A percentile compares a stretch with the other conserved stretches of the same genome.
Conservation (phyloP, 2,113 vertebrate species). For the Cynopterus brachyotis region DNA sequence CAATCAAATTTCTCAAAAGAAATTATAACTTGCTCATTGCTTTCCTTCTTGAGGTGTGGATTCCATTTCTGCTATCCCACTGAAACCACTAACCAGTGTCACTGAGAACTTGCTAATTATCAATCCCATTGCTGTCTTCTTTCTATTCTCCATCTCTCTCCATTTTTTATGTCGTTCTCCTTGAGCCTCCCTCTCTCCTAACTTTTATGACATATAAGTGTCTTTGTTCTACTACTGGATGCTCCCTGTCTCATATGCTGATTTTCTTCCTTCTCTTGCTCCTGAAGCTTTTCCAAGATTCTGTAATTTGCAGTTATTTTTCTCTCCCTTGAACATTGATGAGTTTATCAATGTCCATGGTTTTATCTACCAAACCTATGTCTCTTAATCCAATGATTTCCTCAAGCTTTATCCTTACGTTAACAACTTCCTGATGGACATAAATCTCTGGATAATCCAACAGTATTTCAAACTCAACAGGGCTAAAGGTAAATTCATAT, state of each 20-base stretch:
- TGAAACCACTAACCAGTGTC: background rate
- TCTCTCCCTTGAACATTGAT: background rate
- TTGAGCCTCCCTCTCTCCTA: background rate
- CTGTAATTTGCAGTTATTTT: background rate
- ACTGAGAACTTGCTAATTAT: background rate
- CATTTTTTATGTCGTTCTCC: background rate
- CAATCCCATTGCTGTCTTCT: background rate
- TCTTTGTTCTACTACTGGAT: background rate
- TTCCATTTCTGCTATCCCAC: background rate
- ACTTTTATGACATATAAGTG: background rate
- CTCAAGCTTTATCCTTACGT: background rate
- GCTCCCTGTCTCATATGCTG: background rate
- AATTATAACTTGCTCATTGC: constrained; percentile 16
- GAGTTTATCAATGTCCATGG: background rate
- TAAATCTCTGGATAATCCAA: background rate
- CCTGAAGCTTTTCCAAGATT: background rate
- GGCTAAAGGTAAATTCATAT: background rate
- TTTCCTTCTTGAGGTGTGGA: background rate
- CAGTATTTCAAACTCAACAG: background rate
- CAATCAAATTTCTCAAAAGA: constrained; percentile 47
- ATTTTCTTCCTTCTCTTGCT: background rate
- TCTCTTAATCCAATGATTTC: background rate
- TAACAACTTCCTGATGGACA: background rate
- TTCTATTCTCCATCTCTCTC: background rate
- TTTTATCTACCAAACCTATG: background rate